Evolutionary conservation across 2,888 invertebrate genomes (phyloP), one percentile per base, ranked within the genome.

Genomic region (Mechanitis mazaeus): DNA sequence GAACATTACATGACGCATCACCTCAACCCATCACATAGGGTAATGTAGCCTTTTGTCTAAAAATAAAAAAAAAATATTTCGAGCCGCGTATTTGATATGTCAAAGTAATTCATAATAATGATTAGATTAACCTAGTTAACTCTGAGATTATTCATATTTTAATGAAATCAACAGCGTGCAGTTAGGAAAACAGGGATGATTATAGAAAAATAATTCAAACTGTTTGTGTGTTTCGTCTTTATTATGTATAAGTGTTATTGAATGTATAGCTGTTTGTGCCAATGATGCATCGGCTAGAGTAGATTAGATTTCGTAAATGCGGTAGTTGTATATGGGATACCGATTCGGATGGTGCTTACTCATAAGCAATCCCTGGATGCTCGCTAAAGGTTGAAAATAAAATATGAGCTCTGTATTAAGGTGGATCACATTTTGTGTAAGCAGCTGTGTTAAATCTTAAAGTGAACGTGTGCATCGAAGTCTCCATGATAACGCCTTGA

Each of bases 31-130:
- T 87, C 79, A 79, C 79, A 78, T 88, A 88, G 87, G 83, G 81
- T 85, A 86, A 79, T 72, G 83, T 90, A 90, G 89, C 83, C 81
- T 71, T 69, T 71, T 64, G 78, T 80, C 81, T 75, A 83, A 80
- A 80, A 80, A 80, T 69, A 65, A 81, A 83, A 83, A 75, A 83
- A 84, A 82, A 82, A 87, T 77, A 87, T 86, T 88, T 89, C 88
- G 90, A 90, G 90, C 90, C 90, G 90, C 90, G 90, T 90, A 84
- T 83, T 87, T 84, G 81, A 90, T 90, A 90, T 90, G 90, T 90
- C 88, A 90, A 89, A 87, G 89, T 89, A 89, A 88, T 72, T 83
- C 87, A 87, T 87, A 79, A 88, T 87, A 85, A 87, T 85, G 83
- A 84, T 85, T 86, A 89, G 87, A 80, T 88, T 85, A 80, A 85